Base-by-base conservation (phyloP, 2,797 vertebrate species). In the Enteromius afrohamiltoni region DNA sequence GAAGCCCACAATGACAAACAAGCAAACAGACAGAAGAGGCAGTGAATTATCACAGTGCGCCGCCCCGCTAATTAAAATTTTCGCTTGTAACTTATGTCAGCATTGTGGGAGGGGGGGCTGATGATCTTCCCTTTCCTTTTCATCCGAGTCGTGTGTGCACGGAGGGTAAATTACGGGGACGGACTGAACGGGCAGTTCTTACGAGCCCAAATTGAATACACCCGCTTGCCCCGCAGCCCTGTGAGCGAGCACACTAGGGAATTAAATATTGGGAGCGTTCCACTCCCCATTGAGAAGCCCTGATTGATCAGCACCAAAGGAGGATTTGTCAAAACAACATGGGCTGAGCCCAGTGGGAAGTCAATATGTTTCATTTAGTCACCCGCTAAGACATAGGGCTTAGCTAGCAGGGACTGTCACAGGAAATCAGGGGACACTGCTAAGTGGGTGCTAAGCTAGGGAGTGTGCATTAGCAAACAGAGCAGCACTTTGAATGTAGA, bases 1-100 rank as follows among this genome's bases (percentile, higher is more conserved):
- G 88, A 90, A 79, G 81, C 87, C 89, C 93, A 94, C 93, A 94
- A 93, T 94, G 93, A 92, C 70, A 89, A 93, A 87, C 93, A 92
- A 93, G 92, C 91, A 93, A 91, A 90, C 90, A 92, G 91, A 95
- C 95, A 95, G 95, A 95, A 90, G 93, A 90, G 94, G 93, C 93
- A 93, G 96, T 97, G 95, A 97, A 97, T 98, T 96, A 97, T 96
- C 95, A 91, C 95, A 88, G 92, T 95, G 95, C 96, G 95, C 96
- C 96, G 92, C 96, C 95, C 93, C 65, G 91, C 95, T 96, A 98
- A 98, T 98, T 98, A 98, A 98, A 99, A 98, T 97, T 96, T 97
- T 97, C 95, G 95, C 97, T 98, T 98, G 96, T 98, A 98, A 98
- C 95, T 97, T 97, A 96, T 95, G 96, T 96, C 96, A 96, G 96